Evolutionary conservation across 2,797 vertebrate genomes (phyloP).

Genomic region (Sylvia borin): DNA sequence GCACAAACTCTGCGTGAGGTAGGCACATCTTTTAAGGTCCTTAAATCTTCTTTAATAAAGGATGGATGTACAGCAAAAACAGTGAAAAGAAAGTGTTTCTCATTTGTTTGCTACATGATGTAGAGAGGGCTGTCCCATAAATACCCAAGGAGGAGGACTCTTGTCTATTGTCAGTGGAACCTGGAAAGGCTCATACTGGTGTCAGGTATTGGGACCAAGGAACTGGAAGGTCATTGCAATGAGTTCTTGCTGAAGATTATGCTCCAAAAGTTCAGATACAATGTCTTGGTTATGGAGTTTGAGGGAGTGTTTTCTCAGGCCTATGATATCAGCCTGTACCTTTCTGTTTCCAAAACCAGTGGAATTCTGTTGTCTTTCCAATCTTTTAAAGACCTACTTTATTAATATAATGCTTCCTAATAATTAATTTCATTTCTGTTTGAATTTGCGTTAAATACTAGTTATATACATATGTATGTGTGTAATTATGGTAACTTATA

Average conservation of each 20-base stretch:
- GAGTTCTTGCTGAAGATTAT: not conserved
- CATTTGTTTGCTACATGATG: not conserved
- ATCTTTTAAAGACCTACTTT: not conserved
- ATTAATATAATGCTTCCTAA: not conserved
- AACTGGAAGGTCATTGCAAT: not conserved
- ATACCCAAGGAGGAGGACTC: not conserved
- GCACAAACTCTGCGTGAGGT: fast-evolving
- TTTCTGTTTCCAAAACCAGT: not conserved
- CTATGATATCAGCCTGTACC: not conserved
- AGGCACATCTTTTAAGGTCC: not conserved
- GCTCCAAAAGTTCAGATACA: not conserved
- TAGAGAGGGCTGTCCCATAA: not conserved
- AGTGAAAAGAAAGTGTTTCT: not conserved
- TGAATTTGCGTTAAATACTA: not conserved
- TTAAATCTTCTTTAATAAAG: not conserved
- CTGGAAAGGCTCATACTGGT: not conserved
- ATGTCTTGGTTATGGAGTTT: not conserved
- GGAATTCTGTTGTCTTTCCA: not conserved
- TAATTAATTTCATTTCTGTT: not conserved
- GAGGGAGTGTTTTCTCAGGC: not conserved
- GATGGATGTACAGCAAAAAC: not conserved
- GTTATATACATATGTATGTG: not conserved
- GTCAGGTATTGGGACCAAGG: not conserved
- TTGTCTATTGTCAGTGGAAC: fast-evolving
- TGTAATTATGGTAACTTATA: not conserved